A percentile compares a stretch with the other conserved stretches of the same genome.
Conservation (phyloP, 1,140 invertebrate genomes). For the Oppia nitens region DNA sequence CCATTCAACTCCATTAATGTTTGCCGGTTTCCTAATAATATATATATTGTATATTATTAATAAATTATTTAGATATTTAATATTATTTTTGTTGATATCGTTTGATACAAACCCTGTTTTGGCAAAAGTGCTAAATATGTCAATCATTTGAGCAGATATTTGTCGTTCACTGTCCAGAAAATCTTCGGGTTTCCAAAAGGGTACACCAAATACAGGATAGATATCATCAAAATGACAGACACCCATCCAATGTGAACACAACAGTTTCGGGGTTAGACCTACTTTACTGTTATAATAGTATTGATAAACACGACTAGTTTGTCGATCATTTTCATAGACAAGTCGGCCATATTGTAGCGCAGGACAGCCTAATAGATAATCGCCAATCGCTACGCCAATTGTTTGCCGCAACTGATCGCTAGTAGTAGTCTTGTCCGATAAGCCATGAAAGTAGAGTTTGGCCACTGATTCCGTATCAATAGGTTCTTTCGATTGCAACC, state of each 20-base stretch:
- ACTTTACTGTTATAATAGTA: neutral
- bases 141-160: too few species aligned
- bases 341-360: neutral
- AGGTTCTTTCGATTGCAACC: neutral
- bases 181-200: neutral
- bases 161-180: neutral
- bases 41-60: too few species aligned
- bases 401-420: slow-evolving; percentile 11
- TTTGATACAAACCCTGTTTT: too few species aligned
- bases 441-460: neutral
- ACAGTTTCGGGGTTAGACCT: neutral
- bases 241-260: neutral
- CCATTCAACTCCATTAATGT: too few species aligned
- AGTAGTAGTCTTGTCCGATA: neutral
- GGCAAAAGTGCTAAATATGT: too few species aligned
- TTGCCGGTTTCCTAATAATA: too few species aligned
- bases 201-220: neutral
- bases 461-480: neutral
- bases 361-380: neutral
- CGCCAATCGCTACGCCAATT: neutral
- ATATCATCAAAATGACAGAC: neutral
- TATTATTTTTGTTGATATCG: too few species aligned
- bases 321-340: neutral
- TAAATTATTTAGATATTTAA: too few species aligned
- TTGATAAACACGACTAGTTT: neutral